Evolutionary conservation across 2,797 vertebrate species (phyloP), one percentile per base, ranked within the genome.

Genomic region (Scolopax bukidnonensis): DNA sequence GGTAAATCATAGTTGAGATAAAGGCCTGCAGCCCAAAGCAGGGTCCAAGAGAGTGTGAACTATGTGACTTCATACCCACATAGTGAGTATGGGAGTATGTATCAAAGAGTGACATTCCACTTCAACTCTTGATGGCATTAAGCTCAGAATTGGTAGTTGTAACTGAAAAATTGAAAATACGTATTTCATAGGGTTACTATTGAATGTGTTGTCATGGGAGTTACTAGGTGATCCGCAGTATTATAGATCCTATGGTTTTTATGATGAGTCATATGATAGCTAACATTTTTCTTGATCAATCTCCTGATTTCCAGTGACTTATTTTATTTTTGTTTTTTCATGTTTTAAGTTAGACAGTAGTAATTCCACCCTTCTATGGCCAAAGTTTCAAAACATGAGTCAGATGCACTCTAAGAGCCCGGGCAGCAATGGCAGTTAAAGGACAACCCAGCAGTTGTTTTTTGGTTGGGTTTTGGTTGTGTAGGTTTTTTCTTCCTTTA

Each of bases 241-340:
- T 86, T 95, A 51, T n/a, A 74, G 4, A 16, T 82, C 47, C 59
- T 84, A 30, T 86, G 80, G 80, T 69, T 91, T 90, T 84, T 90
- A 54, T 77, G n/a, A 73, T 69, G 41, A 70, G 36, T 86, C n/a
- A 16, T 74, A 23, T n/a, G 53, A 70, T 45, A 76, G 20, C 36
- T 93, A 56, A 63, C 23, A 14, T 74, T 70, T 85, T 90, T 89
- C 64, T 87, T 87, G 50, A 67, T 89, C 20, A 60, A 25, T 36
- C 32, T 80, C 10, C 20, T 77, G 51, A 56, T 87, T 77, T 73
- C 25, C 12, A 77, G 5, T 79, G 8, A 60, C 65, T 69, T 78
- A 18, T 68, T 78, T 80, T 41, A 30, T 65, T 74, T 90, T 84
- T 60, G 41, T 64, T 5, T 87, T 87, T 67, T 78, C 1, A 7